These are phyloP conservation scores for Danaus chrysippus DNA, from an alignment of 2,888 invertebrate genomes.

Conservation along the genomic window DNA sequence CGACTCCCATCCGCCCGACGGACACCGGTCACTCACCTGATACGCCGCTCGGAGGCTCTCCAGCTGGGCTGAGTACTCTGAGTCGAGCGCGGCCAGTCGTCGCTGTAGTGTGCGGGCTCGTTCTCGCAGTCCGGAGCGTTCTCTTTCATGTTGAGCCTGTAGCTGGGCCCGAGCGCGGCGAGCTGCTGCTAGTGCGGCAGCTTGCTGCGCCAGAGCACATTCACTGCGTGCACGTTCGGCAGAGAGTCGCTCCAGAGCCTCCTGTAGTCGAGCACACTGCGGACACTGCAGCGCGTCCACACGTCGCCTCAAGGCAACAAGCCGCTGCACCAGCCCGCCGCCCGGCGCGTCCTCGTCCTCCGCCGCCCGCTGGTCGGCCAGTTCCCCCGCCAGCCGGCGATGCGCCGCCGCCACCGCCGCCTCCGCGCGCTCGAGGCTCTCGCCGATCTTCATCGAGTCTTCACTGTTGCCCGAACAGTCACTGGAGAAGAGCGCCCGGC, in stretches of 20 bases:
- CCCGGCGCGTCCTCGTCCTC: slow-evolving; percentile 19
- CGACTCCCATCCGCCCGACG: not conserved
- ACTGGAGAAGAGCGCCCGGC: slow-evolving; percentile 78
- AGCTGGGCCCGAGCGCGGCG: slow-evolving; percentile 67
- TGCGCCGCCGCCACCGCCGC: slow-evolving; percentile 66
- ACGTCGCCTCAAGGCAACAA: slow-evolving; percentile 68
- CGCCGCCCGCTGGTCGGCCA: slow-evolving; percentile 32
- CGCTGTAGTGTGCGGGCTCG: slow-evolving; percentile 85
- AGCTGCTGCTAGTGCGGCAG: slow-evolving; percentile 66
- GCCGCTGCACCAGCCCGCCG: slow-evolving; percentile 49
- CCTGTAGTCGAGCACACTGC: slow-evolving; percentile 76
- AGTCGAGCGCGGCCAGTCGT: slow-evolving; percentile 85
- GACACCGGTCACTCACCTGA: slow-evolving; percentile 50
- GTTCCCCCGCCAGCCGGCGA: slow-evolving; percentile 50
- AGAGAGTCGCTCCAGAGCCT: slow-evolving; percentile 70
- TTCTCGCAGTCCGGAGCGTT: slow-evolving; percentile 81
- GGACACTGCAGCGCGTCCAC: slow-evolving; percentile 74
- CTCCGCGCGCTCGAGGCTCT: slow-evolving; percentile 74
- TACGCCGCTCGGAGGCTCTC: slow-evolving; percentile 89
- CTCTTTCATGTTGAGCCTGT: slow-evolving; percentile 74
- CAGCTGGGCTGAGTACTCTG: slow-evolving; percentile 90
- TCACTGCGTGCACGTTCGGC: slow-evolving; percentile 65
- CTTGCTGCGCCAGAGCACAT: slow-evolving; percentile 64
- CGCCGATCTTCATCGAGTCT: slow-evolving; percentile 77
- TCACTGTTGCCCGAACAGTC: slow-evolving; percentile 78